A percentile compares a stretch with the other conserved stretches of the same genome.
phyloP scores from a whole-genome alignment of 2,113 vertebrate genomes.

The Polypterus senegalus region DNA sequence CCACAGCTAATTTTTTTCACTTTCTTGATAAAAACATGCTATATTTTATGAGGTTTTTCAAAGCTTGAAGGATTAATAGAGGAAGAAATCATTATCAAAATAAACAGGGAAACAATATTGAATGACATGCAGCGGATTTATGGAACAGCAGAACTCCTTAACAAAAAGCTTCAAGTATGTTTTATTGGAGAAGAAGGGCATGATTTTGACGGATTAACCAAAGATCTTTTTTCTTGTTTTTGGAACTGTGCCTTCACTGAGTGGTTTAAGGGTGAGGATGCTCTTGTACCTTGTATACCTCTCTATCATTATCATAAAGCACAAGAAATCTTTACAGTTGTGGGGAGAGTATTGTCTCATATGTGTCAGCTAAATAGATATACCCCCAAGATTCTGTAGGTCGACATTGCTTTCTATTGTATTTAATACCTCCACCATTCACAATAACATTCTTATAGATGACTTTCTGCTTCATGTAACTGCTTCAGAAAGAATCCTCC shows the following conservation, averaged over 20 bases:
- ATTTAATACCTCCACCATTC: background rate
- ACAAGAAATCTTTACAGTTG: slow-evolving; percentile 1
- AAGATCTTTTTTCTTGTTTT: slow-evolving; percentile 2
- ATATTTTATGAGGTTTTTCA: background rate
- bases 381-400: background rate
- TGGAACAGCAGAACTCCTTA: background rate
- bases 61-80: slow-evolving; percentile 1
- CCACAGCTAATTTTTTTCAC: no score
- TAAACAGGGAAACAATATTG: background rate
- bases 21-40: no score
- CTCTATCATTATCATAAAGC: background rate
- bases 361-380: slow-evolving; percentile 2
- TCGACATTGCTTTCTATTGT: background rate
- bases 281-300: background rate
- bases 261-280: background rate
- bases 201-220: background rate
- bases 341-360: background rate
- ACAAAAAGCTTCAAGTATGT: background rate
- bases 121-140: background rate
- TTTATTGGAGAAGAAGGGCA: slow-evolving; percentile 1
- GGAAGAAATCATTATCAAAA: background rate
- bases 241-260: background rate
- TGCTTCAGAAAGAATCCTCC: background rate
- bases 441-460: background rate
- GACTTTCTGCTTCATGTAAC: slow-evolving; percentile 2